Percentiles rank a stretch among this genome's conserved stretches.
These are phyloP conservation scores for Chlorodrepanis virens DNA, from an alignment of 2,113 vertebrate genomes.

Conservation along the genomic window DNA sequence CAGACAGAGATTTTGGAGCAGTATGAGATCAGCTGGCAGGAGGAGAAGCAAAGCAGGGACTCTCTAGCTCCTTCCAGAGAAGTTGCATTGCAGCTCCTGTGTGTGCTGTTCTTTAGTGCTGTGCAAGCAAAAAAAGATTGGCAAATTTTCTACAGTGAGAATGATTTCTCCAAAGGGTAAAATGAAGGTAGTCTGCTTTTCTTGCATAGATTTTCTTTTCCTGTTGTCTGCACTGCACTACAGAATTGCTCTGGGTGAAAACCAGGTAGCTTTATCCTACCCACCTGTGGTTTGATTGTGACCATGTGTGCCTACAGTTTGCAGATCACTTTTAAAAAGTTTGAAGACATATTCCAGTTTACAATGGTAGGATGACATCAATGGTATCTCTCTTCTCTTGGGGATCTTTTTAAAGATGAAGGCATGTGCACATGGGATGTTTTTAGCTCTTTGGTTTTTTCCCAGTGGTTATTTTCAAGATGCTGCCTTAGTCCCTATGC, in stretches of 20 bases:
- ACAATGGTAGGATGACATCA: background rate
- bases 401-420: background rate
- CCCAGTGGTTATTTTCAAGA: background rate
- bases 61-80: background rate
- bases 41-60: background rate
- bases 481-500: background rate
- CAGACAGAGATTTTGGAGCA: rapidly evolving
- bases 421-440: background rate
- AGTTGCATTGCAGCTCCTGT: rapidly evolving
- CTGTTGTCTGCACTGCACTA: rapidly evolving
- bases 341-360: background rate
- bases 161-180: background rate
- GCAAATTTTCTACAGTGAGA: background rate
- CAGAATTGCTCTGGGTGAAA: background rate
- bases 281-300: background rate
- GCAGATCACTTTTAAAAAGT: background rate
- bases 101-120: background rate
- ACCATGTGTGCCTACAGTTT: background rate
- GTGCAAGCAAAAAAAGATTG: rapidly evolving
- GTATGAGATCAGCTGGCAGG: background rate
- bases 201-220: rapidly evolving
- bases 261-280: background rate
- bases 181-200: background rate
- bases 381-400: background rate
- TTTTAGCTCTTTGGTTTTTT: background rate